A percentile compares a stretch with the other conserved stretches of the same genome.
phyloP scores from a whole-genome alignment of 2,888 invertebrate species.

The Drosophila mercatorum region DNA sequence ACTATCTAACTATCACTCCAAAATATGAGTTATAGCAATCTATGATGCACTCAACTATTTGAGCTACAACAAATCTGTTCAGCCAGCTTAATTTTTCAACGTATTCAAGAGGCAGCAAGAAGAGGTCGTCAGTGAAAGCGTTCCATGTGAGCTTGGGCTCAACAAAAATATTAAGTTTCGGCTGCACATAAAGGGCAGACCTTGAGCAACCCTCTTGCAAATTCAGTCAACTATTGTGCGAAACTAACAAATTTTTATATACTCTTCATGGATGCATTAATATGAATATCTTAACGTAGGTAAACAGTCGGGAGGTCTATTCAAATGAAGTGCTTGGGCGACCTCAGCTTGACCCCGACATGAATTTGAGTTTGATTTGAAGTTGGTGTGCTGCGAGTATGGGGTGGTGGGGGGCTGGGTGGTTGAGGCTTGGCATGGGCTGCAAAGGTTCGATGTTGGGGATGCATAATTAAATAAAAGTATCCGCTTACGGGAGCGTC shows the following conservation, averaged over 20 bases:
- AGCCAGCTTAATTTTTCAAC: too few species aligned
- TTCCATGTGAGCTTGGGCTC: too few species aligned
- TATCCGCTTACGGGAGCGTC: conserved; percentile 54
- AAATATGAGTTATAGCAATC: too few species aligned
- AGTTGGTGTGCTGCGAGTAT: neutral
- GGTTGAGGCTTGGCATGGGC: conserved; percentile 9
- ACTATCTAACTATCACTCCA: too few species aligned
- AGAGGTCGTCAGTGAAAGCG: neutral
- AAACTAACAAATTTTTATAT: neutral
- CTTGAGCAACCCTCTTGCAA: too few species aligned
- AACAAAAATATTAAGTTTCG: too few species aligned
- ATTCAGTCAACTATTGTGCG: neutral
- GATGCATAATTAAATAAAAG: conserved; percentile 62
- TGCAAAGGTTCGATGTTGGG: conserved; percentile 34
- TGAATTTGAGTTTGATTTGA: conserved; percentile 31
- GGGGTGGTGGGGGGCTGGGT: too few species aligned
- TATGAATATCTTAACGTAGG: neutral
- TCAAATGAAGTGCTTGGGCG: conserved; percentile 15
- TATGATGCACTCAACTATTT: too few species aligned
- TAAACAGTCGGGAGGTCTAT: neutral
- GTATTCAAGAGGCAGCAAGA: neutral
- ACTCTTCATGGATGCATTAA: too few species aligned
- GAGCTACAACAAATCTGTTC: too few species aligned
- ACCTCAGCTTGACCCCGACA: conserved; percentile 15
- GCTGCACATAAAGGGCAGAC: too few species aligned